A percentile compares a stretch with the other conserved stretches of the same genome.
Conservation (phyloP, 1,140 invertebrate genomes). For the Bombus soroeensis region DNA sequence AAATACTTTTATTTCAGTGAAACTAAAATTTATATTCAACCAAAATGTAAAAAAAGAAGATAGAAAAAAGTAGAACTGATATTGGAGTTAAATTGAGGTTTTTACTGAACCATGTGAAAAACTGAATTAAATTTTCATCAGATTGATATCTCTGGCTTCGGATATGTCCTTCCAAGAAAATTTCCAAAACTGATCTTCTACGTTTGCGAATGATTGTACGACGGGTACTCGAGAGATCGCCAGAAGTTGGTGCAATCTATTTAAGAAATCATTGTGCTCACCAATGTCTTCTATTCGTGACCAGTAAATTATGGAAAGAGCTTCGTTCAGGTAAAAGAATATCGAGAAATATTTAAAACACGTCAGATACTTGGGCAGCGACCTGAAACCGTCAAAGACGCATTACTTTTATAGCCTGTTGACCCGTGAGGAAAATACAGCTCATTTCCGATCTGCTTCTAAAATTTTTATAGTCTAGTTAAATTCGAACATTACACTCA, state of each 20-base stretch:
- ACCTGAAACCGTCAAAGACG: constrained; percentile 55
- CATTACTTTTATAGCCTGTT: background rate
- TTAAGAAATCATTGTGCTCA: background rate
- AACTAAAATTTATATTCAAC: background rate
- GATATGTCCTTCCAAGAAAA: background rate
- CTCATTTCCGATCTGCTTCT: background rate
- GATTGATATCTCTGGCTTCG: background rate
- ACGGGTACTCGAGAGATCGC: too few relatives aligned
- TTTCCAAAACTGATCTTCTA: background rate
- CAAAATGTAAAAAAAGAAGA: background rate
- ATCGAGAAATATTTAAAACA: constrained; percentile 84
- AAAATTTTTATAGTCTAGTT: background rate
- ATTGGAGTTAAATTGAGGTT: background rate
- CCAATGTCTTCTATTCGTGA: constrained; percentile 65
- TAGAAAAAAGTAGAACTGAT: background rate
- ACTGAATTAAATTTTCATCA: background rate
- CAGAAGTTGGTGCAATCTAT: background rate
- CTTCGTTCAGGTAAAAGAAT: constrained; percentile 84
- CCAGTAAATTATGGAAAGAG: constrained; percentile 83
- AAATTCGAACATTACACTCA: background rate
- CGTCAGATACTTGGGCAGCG: constrained; percentile 81
- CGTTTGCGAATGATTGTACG: background rate
- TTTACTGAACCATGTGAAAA: too few relatives aligned
- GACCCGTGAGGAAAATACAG: background rate
- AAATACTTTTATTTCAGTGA: background rate